phyloP scores from a whole-genome alignment of 2,888 invertebrate genomes.

The Pseudanteris insignis region DNA sequence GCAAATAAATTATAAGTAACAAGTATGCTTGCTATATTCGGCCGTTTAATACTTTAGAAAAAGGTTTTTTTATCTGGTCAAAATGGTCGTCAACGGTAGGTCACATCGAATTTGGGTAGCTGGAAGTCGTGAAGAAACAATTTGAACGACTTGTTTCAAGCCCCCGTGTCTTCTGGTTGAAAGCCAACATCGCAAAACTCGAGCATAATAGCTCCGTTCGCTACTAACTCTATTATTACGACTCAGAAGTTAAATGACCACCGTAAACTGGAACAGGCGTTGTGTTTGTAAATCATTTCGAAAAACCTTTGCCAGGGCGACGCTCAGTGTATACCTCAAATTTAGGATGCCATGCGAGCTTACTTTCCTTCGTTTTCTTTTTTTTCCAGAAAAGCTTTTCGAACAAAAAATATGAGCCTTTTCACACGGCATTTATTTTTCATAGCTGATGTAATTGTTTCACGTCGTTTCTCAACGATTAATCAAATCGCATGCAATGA shows the following conservation, averaged over 20 bases:
- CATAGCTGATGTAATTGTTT: no score
- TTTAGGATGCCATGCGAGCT: constrained; percentile 17
- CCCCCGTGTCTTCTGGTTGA: constrained; percentile 8
- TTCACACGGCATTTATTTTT: no score
- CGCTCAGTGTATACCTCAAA: constrained; percentile 2
- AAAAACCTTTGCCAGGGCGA: constrained; percentile 17
- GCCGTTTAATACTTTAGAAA: constrained; percentile 5
- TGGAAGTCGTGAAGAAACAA: constrained; percentile 2
- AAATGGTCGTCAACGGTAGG: constrained; percentile 18
- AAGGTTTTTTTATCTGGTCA: constrained; percentile 24
- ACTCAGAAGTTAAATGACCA: constrained; percentile 37
- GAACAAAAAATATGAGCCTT: no score
- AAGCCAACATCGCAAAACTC: constrained; percentile 27
- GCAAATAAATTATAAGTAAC: constrained; percentile 16
- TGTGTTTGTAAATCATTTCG: constrained; percentile 34
- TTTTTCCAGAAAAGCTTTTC: constrained; percentile 4
- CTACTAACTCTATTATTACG: constrained; percentile 32
- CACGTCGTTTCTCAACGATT: no score
- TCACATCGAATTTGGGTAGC: no score
- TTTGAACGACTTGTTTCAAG: constrained; percentile 5
- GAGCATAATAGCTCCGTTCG: constrained; percentile 25
- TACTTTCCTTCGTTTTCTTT: constrained; percentile 27
- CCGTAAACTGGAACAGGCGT: constrained; percentile 28
- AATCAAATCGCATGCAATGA: no score
- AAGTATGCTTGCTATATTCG: neutral